These are phyloP conservation scores for Loxodonta africana DNA, from an alignment of 2,113 vertebrate genomes.

Conservation along the genomic window DNA sequence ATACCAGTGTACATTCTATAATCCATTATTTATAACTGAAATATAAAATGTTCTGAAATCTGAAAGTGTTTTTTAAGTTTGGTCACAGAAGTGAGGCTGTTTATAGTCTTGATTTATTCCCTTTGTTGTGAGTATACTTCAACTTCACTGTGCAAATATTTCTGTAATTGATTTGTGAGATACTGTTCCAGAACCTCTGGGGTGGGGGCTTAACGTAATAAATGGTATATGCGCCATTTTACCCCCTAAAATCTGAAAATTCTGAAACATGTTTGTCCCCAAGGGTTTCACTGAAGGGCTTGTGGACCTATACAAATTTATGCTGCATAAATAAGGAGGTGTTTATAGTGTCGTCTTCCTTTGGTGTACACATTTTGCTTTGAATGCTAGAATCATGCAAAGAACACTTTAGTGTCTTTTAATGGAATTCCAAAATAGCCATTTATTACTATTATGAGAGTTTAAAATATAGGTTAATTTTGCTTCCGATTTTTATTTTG, in stretches of 20 bases:
- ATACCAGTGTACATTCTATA: slow-evolving; percentile 9
- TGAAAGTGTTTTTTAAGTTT: slow-evolving; percentile 17
- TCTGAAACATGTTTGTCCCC: background rate
- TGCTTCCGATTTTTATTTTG: slow-evolving; percentile 5
- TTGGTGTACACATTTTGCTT: background rate
- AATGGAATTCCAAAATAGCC: slow-evolving; percentile 9
- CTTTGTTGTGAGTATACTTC: background rate
- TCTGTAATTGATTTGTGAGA: background rate
- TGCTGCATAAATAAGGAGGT: background rate
- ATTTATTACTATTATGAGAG: background rate
- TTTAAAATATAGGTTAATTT: slow-evolving; percentile 48
- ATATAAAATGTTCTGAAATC: slow-evolving; percentile 26
- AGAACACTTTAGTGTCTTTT: slow-evolving; percentile 9
- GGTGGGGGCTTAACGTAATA: background rate
- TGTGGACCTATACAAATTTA: background rate
- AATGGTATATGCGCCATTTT: background rate
- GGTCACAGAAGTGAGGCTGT: slow-evolving; percentile 3
- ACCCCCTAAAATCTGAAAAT: slow-evolving; percentile 24
- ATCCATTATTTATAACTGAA: slow-evolving; percentile 43
- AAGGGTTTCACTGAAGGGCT: background rate
- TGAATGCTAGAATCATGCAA: background rate
- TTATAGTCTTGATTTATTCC: slow-evolving; percentile 11
- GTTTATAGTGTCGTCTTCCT: background rate
- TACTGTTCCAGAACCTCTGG: background rate
- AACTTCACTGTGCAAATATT: slow-evolving; percentile 13